A percentile compares a stretch with the other conserved stretches of the same genome.
phyloP scores from a whole-genome alignment of 1,140 invertebrate genomes.

The Brachionus angularis region DNA sequence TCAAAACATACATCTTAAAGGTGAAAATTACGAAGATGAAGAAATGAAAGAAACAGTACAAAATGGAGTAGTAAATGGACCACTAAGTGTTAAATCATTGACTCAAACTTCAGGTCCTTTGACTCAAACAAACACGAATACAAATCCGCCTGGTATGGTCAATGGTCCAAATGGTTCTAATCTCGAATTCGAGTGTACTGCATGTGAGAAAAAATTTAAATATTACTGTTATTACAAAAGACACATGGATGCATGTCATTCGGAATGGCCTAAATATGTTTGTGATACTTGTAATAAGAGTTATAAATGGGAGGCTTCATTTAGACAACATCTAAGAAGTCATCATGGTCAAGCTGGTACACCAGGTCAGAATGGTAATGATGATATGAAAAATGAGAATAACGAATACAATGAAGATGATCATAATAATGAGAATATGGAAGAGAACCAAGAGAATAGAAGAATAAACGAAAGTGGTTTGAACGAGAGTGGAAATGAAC shows the following conservation, averaged over 20 bases:
- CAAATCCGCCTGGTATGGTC: too few species aligned
- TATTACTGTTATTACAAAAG: constrained; percentile 42
- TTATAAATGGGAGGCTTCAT: constrained; percentile 43
- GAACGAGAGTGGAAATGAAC: not conserved
- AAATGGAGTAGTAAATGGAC: constrained; percentile 6
- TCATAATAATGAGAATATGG: not conserved
- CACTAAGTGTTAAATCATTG: constrained; percentile 13
- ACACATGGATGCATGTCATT: constrained; percentile 44
- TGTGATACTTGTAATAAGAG: constrained; percentile 41
- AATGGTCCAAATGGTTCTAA: constrained; percentile 15
- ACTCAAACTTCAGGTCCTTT: constrained; percentile 24
- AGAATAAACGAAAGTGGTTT: not conserved
- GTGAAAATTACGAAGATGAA: not conserved
- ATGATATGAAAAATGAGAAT: not conserved
- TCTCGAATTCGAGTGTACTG: constrained; percentile 31
- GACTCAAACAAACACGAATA: constrained; percentile 25
- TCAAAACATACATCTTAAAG: not conserved
- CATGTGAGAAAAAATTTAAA: constrained; percentile 42
- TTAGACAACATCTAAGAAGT: constrained; percentile 36
- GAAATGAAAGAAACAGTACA: not conserved
- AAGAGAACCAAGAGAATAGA: not conserved
- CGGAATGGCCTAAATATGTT: constrained; percentile 35
- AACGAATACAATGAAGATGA: constrained; percentile 8
- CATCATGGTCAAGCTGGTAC: constrained; percentile 4
- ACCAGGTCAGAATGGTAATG: not conserved